phyloP scores from a whole-genome alignment of 2,888 invertebrate species.

The Osedax frankpressi region DNA sequence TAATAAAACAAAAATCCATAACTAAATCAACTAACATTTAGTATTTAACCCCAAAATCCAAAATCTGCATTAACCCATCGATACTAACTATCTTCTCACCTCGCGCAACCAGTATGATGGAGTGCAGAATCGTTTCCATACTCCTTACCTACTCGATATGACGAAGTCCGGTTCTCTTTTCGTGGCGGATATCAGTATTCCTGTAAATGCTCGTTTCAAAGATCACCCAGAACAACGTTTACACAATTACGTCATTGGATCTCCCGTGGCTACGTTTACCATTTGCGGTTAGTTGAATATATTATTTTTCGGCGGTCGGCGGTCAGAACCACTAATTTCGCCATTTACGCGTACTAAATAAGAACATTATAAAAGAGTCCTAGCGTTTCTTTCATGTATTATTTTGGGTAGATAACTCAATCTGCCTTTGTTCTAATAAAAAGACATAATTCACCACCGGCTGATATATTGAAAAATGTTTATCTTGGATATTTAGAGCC shows the following conservation, averaged over 20 bases:
- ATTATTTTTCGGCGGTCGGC: too few species aligned
- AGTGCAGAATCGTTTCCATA: conserved; percentile 76
- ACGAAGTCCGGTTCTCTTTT: conserved; percentile 66
- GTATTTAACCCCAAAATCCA: background rate
- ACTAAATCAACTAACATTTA: background rate
- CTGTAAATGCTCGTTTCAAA: conserved; percentile 77
- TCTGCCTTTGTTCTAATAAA: too few species aligned
- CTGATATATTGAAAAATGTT: too few species aligned
- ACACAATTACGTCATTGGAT: conserved; percentile 84
- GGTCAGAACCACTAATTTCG: too few species aligned
- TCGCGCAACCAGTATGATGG: conserved; percentile 55
- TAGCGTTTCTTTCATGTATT: too few species aligned
- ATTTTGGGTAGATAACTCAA: too few species aligned
- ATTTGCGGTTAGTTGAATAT: conserved; percentile 50
- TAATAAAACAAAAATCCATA: background rate
- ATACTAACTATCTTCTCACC: background rate
- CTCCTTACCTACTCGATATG: conserved; percentile 76
- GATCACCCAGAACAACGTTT: conserved; percentile 72
- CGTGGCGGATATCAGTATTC: conserved; percentile 87
- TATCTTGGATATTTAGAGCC: too few species aligned
- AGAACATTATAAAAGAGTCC: too few species aligned
- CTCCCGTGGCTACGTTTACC: conserved; percentile 58
- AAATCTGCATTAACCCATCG: too few species aligned
- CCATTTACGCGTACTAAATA: too few species aligned
- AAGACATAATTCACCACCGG: too few species aligned